Evolutionary conservation across 2,797 vertebrate genomes (phyloP), one percentile per base, ranked within the genome.

Genomic region (Zalophus californianus): DNA sequence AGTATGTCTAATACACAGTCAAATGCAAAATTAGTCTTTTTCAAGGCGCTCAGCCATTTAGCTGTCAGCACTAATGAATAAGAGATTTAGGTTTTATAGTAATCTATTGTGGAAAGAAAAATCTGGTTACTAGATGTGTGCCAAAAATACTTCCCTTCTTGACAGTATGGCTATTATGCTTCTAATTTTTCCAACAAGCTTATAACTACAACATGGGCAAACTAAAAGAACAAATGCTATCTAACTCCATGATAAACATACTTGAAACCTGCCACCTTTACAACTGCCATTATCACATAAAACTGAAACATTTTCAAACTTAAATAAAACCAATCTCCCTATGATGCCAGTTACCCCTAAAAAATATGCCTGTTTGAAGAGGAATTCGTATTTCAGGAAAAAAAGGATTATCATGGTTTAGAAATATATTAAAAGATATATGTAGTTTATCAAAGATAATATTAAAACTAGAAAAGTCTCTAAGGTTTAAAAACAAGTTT

Each of bases 401-500:
- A 72, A 89, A 86, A 68, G 20, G 64, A 9, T 68, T 66, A 77
- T 29, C 82, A 68, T 54, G 41, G n/a, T 32, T 93, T 91, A 35
- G 12, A 86, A 72, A n/a, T 68, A 84, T 27, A 16, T 86, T 29
- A 86, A 50, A 88, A 78, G 16, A 41, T 73, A 3, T 50, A 62
- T 50, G 56, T 56, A 20, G 52, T n/a, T 96, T 90, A 88, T 41
- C 27, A 64, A 60, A 94, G 23, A 0, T 58, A 84, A 90, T 14
- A 88, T 62, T 78, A 95, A 88, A 79, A 83, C 12, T 66, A 85
- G 23, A 20, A 50, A 78, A 60, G 18, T 93, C 41, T 89, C 27
- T 60, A n/a, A 54, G 11, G 48, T 72, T 94, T 86, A 86, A 92
- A 92, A 50, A 16, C 70, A 38, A 70, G 50, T 86, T 87, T 97